phyloP scores from a whole-genome alignment of 2,797 vertebrate genomes.

The Pelobates cultripes region DNA sequence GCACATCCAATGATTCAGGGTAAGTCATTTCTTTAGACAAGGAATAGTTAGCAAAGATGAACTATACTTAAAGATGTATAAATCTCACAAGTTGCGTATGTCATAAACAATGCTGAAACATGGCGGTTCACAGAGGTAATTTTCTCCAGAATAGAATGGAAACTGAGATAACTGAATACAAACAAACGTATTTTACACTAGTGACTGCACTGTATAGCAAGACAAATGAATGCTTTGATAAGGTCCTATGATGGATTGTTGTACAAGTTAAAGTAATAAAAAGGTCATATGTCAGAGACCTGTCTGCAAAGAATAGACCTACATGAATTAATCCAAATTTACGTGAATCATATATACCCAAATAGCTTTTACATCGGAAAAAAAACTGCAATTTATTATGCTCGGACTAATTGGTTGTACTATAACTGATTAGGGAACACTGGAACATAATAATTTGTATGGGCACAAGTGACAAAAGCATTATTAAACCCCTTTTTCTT shows the following conservation, averaged over 20 bases:
- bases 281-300: slow-evolving; percentile 20
- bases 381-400: too few species aligned
- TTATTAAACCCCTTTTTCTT: too few species aligned
- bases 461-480: too few species aligned
- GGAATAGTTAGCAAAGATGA: too few species aligned
- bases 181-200: not conserved
- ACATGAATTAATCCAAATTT: not conserved
- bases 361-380: too few species aligned
- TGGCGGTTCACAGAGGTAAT: slow-evolving; percentile 1
- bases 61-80: too few species aligned
- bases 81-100: too few species aligned
- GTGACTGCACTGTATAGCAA: not conserved
- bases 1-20: too few species aligned
- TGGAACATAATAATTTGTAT: too few species aligned
- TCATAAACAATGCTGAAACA: not conserved
- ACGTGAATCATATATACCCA: not conserved
- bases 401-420: too few species aligned
- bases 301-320: not conserved
- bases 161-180: not conserved
- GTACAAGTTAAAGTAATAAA: not conserved
- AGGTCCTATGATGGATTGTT: slow-evolving; percentile 14
- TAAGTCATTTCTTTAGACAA: too few species aligned
- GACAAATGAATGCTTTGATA: not conserved
- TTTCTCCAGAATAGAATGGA: not conserved
- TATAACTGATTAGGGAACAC: too few species aligned